phyloP scores from a whole-genome alignment of 53 echinoderm and acorn worm genomes.

The Pentamera pediparva region DNA sequence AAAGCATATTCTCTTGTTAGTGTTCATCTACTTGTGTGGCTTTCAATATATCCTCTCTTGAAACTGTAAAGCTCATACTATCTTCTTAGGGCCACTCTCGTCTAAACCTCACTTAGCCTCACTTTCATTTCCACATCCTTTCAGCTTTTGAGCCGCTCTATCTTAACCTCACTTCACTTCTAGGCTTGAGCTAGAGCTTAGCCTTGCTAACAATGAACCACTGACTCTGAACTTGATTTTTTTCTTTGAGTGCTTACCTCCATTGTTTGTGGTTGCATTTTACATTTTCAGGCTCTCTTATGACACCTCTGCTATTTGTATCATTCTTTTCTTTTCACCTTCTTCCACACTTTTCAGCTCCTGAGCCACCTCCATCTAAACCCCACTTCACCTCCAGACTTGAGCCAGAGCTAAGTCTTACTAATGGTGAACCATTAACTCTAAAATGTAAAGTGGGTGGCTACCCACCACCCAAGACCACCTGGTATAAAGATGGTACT shows the following conservation, averaged over 20 bases:
- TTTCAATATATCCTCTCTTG: too few species aligned
- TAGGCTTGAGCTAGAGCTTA: conserved; percentile 23
- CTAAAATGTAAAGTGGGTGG: conserved; percentile 65
- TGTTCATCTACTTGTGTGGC: too few species aligned
- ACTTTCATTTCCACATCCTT: too few species aligned
- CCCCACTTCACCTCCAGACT: conserved; percentile 6
- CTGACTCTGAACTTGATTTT: conserved; percentile 29
- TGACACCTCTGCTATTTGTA: neutral
- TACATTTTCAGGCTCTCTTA: neutral
- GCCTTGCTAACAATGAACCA: conserved; percentile 47
- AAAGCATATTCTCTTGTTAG: too few species aligned
- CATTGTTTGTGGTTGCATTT: neutral
- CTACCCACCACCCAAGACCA: conserved; percentile 55
- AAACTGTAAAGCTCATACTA: too few species aligned
- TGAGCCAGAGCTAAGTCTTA: conserved; percentile 40
- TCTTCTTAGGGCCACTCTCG: too few species aligned
- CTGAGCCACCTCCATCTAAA: conserved; percentile 26
- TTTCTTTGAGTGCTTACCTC: neutral
- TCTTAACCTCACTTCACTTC: conserved; percentile 12
- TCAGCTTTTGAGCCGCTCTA: conserved; percentile 4
- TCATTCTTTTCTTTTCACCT: neutral
- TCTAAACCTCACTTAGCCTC: too few species aligned
- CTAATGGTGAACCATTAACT: conserved; percentile 46
- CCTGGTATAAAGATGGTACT: conserved; percentile 75
- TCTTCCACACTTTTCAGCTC: neutral